phyloP scores from a whole-genome alignment of 2,797 vertebrate species.

The Artibeus lituratus region DNA sequence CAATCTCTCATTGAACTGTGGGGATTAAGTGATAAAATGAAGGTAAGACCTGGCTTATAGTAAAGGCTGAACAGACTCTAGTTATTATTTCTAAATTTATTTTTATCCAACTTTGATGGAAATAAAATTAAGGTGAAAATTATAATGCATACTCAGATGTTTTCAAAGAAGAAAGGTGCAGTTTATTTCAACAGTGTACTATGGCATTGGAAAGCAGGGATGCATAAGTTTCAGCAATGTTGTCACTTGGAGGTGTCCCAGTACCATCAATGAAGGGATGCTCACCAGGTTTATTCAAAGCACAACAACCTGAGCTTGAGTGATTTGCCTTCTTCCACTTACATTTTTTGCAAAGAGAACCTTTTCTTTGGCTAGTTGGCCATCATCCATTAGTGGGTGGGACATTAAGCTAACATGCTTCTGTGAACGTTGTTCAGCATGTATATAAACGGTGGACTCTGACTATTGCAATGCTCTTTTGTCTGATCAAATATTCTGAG shows the following conservation, averaged over 20 bases:
- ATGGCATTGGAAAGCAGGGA: background rate
- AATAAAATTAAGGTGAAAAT: background rate
- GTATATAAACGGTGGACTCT: background rate
- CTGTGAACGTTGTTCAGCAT: background rate
- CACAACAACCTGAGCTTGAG: background rate
- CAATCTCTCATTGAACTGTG: background rate
- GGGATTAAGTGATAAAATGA: background rate
- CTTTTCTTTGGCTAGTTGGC: background rate
- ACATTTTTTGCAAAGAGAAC: background rate
- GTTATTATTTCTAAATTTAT: background rate
- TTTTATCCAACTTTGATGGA: background rate
- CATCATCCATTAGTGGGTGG: background rate
- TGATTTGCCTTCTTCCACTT: background rate
- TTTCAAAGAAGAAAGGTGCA: background rate
- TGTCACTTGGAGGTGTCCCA: background rate
- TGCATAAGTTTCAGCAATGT: background rate
- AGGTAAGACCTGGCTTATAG: background rate
- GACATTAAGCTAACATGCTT: background rate
- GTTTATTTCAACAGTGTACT: background rate
- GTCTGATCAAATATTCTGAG: background rate
- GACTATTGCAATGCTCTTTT: background rate
- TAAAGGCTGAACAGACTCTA: background rate
- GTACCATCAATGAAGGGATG: background rate
- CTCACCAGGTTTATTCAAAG: background rate
- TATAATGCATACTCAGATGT: background rate